Evolutionary conservation across 2,888 invertebrate species (phyloP).

Genomic region (Pachycephus smyrnensis): DNA sequence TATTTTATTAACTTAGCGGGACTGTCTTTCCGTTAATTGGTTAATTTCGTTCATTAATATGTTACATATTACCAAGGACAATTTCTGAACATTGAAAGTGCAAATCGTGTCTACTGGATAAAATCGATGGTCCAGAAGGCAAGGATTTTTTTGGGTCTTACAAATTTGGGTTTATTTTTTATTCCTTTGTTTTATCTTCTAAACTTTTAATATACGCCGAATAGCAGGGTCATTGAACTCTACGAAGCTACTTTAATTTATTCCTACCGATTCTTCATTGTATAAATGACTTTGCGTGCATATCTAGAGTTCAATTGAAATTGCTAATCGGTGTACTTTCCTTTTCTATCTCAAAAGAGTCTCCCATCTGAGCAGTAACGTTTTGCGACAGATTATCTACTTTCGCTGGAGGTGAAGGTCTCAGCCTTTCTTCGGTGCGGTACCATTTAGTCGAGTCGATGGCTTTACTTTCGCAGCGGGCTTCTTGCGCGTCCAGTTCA

Average conservation of each 20-base stretch:
- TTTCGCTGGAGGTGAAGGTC: slow-evolving; percentile 59
- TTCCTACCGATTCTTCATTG: neutral
- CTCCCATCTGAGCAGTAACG: slow-evolving; percentile 5
- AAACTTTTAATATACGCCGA: neutral
- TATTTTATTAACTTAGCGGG: neutral
- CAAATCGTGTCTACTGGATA: neutral
- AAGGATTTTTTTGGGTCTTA: neutral
- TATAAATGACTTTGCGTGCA: neutral
- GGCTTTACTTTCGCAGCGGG: slow-evolving; percentile 40
- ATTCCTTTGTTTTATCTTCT: neutral
- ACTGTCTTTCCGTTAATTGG: neutral
- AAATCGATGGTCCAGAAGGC: neutral
- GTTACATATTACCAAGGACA: neutral
- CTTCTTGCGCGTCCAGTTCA: slow-evolving; percentile 29
- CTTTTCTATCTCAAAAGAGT: neutral
- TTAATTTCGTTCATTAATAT: neutral
- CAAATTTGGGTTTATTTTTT: neutral
- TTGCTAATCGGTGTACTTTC: neutral
- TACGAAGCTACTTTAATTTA: neutral
- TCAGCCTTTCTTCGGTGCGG: slow-evolving; percentile 37
- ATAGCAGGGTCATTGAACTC: neutral
- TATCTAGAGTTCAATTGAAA: neutral
- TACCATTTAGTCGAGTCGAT: slow-evolving; percentile 38
- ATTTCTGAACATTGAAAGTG: neutral
- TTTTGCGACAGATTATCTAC: slow-evolving; percentile 55